A percentile compares a stretch with the other conserved stretches of the same genome.
These are phyloP conservation scores for Siniperca scherzeri DNA, from an alignment of 2,797 vertebrate species.

Conservation along the genomic window DNA sequence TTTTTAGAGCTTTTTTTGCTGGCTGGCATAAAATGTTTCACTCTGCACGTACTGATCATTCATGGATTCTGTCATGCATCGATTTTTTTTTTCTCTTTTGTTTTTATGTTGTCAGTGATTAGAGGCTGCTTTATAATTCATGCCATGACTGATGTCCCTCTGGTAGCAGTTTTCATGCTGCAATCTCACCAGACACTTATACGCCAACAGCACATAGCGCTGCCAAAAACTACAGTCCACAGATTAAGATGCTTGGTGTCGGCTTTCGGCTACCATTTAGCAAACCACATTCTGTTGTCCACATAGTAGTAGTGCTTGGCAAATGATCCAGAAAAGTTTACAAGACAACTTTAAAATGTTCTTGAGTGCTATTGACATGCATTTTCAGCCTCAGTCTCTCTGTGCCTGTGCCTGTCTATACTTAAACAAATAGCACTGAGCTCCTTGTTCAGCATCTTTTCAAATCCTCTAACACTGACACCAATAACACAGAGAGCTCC, in stretches of 20 bases:
- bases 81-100: slow-evolving; percentile 50
- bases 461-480: slow-evolving; percentile 76
- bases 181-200: slow-evolving; percentile 60
- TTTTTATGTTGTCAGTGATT: slow-evolving; percentile 62
- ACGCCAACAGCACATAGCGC: slow-evolving; percentile 44
- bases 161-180: slow-evolving; percentile 65
- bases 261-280: slow-evolving; percentile 71
- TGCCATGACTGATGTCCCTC: slow-evolving; percentile 72
- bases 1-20: slow-evolving; percentile 31
- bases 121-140: slow-evolving; percentile 76
- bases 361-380: slow-evolving; percentile 25
- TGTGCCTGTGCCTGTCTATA: slow-evolving; percentile 52
- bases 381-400: slow-evolving; percentile 31
- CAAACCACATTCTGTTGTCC: slow-evolving; percentile 43
- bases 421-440: slow-evolving; percentile 70
- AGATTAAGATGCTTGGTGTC: slow-evolving; percentile 70
- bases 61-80: slow-evolving; percentile 58
- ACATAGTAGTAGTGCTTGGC: slow-evolving; percentile 12
- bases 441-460: slow-evolving; percentile 70
- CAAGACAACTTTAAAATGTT: slow-evolving; percentile 48
- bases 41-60: slow-evolving; percentile 39
- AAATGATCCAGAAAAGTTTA: slow-evolving; percentile 41
- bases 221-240: slow-evolving; percentile 62
- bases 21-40: slow-evolving; percentile 17
- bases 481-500: slow-evolving; percentile 70